Evolutionary conservation across 1,140 invertebrate species (phyloP), one percentile per base, ranked within the genome.

Genomic region (Helicoverpa armigera): DNA sequence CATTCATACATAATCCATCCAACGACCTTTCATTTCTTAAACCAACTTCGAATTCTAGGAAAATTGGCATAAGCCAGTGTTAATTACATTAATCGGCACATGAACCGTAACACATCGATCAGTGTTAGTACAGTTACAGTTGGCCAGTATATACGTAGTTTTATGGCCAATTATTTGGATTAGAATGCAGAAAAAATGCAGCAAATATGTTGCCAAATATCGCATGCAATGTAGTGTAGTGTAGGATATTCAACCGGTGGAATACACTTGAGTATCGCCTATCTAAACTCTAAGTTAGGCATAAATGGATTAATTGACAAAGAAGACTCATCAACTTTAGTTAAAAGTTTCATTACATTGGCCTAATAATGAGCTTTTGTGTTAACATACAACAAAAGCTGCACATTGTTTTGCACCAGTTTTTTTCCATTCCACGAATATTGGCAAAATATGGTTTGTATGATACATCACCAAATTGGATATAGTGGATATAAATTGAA

Each of bases 71-170:
- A 48, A 70, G 67, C 18, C 18, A 70, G 67, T 70, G 50, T 70
- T 70, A 53, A 70, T 29, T 31, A 53, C 50, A 53, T 54, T 54
- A 53, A 70, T 70, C 67, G 53, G 18, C 54, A 11, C 10, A 23
- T 48, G 23, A 23, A 54, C 67, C 67, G 67, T 70, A 70, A 70
- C 67, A n/a, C 67, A 67, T 67, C 63, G 63, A 67, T 70, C 48
- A 54, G 11, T 51, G 67, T 29, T 51, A 43, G 51, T 23, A 23
- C 23, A 23, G 23, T 23, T 70, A 70, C 48, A 53, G 18, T 51
- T 53, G 53, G 48, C 50, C 48, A 16, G 14, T 9, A 70, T 14
- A 9, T 73, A 58, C 35, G 3, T 58, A 58, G n/a, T 14, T 43
- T 73, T 73, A 35, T 11, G 12, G 70, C 53, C 70, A 73, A 73